These are phyloP conservation scores for Kryptopterus vitreolus DNA, from an alignment of 2,797 vertebrate genomes.

Conservation along the genomic window DNA sequence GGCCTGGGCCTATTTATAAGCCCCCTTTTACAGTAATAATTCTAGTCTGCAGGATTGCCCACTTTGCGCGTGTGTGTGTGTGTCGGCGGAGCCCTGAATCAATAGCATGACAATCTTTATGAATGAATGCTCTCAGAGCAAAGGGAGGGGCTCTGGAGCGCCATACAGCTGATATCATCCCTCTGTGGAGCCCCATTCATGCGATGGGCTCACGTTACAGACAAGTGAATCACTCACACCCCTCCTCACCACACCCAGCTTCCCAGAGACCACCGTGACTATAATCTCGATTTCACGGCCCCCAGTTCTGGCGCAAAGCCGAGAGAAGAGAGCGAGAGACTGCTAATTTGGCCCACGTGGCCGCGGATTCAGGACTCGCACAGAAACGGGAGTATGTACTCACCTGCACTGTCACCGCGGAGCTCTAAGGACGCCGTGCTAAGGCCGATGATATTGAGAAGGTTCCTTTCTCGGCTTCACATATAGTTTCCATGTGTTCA, in stretches of 20 bases:
- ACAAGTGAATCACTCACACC: conserved; percentile 67
- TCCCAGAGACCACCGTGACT: conserved; percentile 46
- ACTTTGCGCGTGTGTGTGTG: conserved; percentile 8
- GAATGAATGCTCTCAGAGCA: conserved; percentile 72
- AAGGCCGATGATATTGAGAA: background rate
- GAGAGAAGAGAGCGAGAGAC: too few relatives aligned
- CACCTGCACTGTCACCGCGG: conserved; percentile 29
- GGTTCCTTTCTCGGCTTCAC: background rate
- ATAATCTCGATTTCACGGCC: conserved; percentile 70
- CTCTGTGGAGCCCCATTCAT: conserved; percentile 57
- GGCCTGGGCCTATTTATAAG: conserved; percentile 68
- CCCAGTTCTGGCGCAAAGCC: conserved; percentile 53
- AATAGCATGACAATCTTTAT: conserved; percentile 69
- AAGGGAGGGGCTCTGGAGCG: conserved; percentile 67
- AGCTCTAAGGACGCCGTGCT: background rate
- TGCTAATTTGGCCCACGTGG: conserved; percentile 65
- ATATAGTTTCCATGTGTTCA: conserved; percentile 34
- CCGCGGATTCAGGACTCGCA: background rate
- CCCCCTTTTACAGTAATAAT: conserved; percentile 60
- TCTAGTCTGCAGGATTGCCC: conserved; percentile 66
- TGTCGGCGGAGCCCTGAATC: conserved; percentile 70
- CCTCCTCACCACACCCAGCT: conserved; percentile 59
- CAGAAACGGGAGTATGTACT: background rate
- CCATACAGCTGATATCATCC: conserved; percentile 77
- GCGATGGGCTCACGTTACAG: conserved; percentile 74